These are phyloP conservation scores for Chiridota heheva DNA, from an alignment of 35 echinoderm and acorn worm genomes.

Conservation along the genomic window DNA sequence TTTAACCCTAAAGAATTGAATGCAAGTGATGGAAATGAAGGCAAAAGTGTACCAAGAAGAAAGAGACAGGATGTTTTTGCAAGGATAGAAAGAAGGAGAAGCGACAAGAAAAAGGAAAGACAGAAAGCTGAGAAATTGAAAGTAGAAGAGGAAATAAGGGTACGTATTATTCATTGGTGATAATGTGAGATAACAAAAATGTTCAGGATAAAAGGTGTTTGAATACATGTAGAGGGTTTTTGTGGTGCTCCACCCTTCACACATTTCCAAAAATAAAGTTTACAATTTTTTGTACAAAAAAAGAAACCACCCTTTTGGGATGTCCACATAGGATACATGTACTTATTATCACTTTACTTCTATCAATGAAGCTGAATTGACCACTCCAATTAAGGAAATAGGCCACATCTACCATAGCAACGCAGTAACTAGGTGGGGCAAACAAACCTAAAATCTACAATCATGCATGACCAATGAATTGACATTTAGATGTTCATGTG, in stretches of 20 bases:
- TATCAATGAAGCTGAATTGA: too few species aligned
- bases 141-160: neutral
- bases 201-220: neutral
- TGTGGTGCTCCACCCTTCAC: neutral
- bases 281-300: too few species aligned
- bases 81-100: constrained; percentile 69
- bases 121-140: constrained; percentile 46
- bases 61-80: neutral
- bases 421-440: too few species aligned
- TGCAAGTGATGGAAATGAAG: constrained; percentile 7
- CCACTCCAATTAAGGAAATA: too few species aligned
- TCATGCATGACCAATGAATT: too few species aligned
- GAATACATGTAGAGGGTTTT: neutral
- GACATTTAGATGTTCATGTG: too few species aligned
- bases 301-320: too few species aligned
- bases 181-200: neutral
- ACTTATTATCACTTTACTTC: too few species aligned
- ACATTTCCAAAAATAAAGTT: neutral
- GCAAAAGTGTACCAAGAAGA: neutral
- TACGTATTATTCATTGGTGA: neutral
- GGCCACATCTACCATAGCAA: too few species aligned
- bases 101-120: constrained; percentile 66
- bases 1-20: constrained; percentile 11
- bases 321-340: too few species aligned
- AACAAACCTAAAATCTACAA: too few species aligned